These are phyloP conservation scores for Hystrix cristata DNA, from an alignment of 2,113 vertebrate genomes.

Conservation along the genomic window DNA sequence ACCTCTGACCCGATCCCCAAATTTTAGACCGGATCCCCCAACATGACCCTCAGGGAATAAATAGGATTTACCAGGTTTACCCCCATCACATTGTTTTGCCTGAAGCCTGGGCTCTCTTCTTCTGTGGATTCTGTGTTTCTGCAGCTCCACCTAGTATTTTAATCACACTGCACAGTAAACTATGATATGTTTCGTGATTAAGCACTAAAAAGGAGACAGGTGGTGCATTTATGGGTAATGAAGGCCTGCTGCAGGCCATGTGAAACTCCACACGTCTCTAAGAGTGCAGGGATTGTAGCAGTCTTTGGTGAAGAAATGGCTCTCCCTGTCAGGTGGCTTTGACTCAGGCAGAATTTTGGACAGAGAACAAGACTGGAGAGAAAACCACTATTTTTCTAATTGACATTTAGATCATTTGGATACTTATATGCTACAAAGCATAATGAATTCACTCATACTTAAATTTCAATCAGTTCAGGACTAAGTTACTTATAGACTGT, in stretches of 20 bases:
- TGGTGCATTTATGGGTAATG: slow-evolving; percentile 71
- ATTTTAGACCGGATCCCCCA: background rate
- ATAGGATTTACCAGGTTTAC: background rate
- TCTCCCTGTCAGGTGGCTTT: background rate
- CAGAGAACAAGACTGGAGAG: background rate
- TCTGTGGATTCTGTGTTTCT: slow-evolving; percentile 1
- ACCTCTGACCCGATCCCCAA: background rate
- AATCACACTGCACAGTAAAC: slow-evolving; percentile 50
- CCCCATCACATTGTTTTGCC: background rate
- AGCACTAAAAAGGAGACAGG: slow-evolving; percentile 63
- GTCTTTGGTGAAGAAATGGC: background rate
- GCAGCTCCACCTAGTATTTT: slow-evolving; percentile 30
- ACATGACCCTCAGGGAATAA: background rate
- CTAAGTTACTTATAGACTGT: slow-evolving; percentile 61
- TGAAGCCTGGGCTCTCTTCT: slow-evolving; percentile 35
- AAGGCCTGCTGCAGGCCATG: slow-evolving; percentile 52
- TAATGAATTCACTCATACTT: slow-evolving; percentile 60
- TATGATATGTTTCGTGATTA: slow-evolving; percentile 62
- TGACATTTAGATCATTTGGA: slow-evolving; percentile 44
- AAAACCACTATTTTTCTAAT: slow-evolving; percentile 48
- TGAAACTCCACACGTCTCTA: background rate
- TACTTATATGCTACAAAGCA: slow-evolving; percentile 23
- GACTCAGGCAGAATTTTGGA: slow-evolving; percentile 22
- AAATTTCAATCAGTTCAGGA: slow-evolving; percentile 43
- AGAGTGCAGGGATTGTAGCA: slow-evolving; percentile 31